Percentiles rank a stretch among this genome's conserved stretches.
Evolutionary conservation across 2,797 vertebrate species (phyloP).

Genomic region (Rhinatrema bivittatum): DNA sequence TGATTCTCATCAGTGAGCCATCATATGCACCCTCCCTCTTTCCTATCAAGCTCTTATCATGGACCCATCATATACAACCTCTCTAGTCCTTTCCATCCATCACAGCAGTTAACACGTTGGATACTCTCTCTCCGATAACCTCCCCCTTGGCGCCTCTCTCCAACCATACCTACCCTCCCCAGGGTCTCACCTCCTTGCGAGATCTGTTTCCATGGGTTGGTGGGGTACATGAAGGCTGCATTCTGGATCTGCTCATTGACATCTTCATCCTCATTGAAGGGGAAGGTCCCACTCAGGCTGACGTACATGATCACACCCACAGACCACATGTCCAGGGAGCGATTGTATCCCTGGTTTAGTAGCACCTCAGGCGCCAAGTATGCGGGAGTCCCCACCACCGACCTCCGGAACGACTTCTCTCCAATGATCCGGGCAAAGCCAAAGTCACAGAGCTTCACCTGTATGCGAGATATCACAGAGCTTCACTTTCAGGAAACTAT

Average conservation of each 20-base stretch:
- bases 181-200: slow-evolving; percentile 65
- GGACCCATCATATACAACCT: no score
- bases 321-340: slow-evolving; percentile 90
- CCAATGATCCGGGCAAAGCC: slow-evolving; percentile 89
- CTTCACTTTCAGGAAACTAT: no score
- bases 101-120: no score
- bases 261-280: slow-evolving; percentile 89
- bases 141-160: no score
- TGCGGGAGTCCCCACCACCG: slow-evolving; percentile 83
- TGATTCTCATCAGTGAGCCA: no score
- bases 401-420: slow-evolving; percentile 86
- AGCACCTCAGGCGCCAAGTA: slow-evolving; percentile 85
- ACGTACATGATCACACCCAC: slow-evolving; percentile 91
- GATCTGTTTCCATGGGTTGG: slow-evolving; percentile 84
- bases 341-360: slow-evolving; percentile 87
- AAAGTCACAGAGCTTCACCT: slow-evolving; percentile 90
- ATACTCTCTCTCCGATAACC: no score
- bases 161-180: no score
- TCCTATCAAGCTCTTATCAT: no score
- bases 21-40: no score
- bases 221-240: slow-evolving; percentile 87
- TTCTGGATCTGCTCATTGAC: slow-evolving; percentile 93
- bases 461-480: not conserved
- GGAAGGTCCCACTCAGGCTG: slow-evolving; percentile 86
- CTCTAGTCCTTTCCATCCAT: no score